phyloP scores from a whole-genome alignment of 2,888 invertebrate species.

The Cremastinae sp. region DNA sequence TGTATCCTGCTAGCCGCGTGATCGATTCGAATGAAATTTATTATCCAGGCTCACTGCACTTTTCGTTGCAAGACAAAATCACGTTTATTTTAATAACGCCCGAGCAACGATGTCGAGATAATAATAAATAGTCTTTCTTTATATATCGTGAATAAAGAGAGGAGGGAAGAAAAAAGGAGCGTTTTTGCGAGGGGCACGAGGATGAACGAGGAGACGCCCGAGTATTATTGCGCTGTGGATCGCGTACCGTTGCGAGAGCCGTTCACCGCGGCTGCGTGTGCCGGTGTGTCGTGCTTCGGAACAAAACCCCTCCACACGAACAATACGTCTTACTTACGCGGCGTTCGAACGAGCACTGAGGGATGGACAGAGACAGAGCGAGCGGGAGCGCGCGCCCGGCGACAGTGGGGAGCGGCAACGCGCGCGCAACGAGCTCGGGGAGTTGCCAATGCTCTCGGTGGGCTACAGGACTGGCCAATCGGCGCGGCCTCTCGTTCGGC shows the following conservation, averaged over 20 bases:
- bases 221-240: slow-evolving; percentile 32
- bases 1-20: no score
- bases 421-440: slow-evolving; percentile 37
- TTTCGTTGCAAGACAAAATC: neutral
- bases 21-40: no score
- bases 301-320: slow-evolving; percentile 64
- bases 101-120: neutral
- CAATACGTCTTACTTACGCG: slow-evolving; percentile 2
- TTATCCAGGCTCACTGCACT: neutral
- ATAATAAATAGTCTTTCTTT: no score
- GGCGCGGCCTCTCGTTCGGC: no score
- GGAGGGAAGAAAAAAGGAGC: neutral
- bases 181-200: neutral
- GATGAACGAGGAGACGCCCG: slow-evolving; percentile 35
- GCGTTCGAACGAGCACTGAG: slow-evolving; percentile 22
- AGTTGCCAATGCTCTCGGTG: slow-evolving; percentile 46
- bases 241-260: slow-evolving; percentile 66
- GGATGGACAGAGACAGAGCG: slow-evolving; percentile 10
- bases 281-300: slow-evolving; percentile 73
- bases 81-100: slow-evolving; percentile 4
- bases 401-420: slow-evolving; percentile 12
- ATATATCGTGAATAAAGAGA: no score
- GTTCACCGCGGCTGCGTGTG: slow-evolving; percentile 79
- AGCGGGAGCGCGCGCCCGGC: neutral
- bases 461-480: neutral